Base-by-base conservation (phyloP, 2,797 vertebrate species). In the Eremophila alpestris region DNA sequence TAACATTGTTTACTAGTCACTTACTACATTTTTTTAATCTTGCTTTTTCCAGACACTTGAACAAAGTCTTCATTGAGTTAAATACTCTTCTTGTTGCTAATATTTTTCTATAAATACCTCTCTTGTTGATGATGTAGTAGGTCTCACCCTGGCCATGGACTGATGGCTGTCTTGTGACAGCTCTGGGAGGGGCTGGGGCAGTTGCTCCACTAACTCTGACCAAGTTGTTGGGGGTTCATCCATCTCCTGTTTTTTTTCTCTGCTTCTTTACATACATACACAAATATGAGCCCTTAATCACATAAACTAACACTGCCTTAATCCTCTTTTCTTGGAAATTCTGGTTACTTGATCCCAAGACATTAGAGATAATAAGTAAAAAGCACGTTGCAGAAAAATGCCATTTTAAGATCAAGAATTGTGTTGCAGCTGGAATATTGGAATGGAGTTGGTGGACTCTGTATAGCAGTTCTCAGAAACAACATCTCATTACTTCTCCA, bases 221-320 rank as follows among this genome's bases (percentile, higher is more conserved):
- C 24, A 48, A 34, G 5, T 29, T 54, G 7, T 17, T 48, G 14
- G 34, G 34, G 10, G 7, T 73, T 89, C 21, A 13, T 75, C 49
- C 9, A 11, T 43, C 27, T 90, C 11, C 29, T 77, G 12, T 27
- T 74, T 55, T 36, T 77, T 9, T 9, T 45, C 15, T 62, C 43
- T 64, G 45, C 17, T 60, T 62, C 65, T 82, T 84, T 70, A 22
- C 0, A 0, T 41, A 9, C 1, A 0, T 54, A 7, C 10, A 41
- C 3, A 58, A 13, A 49, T 14, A 29, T 13, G 10, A 90, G 16
- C 7, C 22, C 30, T 82, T 63, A 77, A 68, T 87, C 51, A 38
- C 26, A 3, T 62, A 32, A 74, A 71, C 52, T 76, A 74, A 46
- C 13, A 11, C 3, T 89, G 9, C 41, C 24, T 10, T 74, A 80